Evolutionary conservation across 2,888 invertebrate species (phyloP).

Genomic region (Trachelus iudaicus): DNA sequence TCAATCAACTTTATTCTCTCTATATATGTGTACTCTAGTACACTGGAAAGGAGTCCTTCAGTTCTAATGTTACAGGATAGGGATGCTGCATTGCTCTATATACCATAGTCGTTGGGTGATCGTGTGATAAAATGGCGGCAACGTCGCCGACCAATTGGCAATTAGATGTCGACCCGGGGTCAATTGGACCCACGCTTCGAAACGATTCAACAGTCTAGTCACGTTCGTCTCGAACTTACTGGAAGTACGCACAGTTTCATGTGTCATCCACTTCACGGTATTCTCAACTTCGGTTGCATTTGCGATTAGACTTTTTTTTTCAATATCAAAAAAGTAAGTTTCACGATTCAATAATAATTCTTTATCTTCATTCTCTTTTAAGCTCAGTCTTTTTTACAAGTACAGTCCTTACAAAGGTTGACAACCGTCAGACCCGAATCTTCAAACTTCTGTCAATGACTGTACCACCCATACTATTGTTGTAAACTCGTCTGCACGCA

Average conservation of each 20-base stretch:
- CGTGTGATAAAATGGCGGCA: constrained; percentile 34
- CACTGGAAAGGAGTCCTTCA: not conserved
- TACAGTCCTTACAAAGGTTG: not conserved
- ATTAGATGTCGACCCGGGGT: constrained; percentile 60
- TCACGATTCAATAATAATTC: not conserved
- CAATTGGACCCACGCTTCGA: constrained; percentile 61
- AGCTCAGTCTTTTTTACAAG: not conserved
- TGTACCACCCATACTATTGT: constrained; percentile 34
- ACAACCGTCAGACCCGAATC: not conserved
- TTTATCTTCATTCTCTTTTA: not conserved
- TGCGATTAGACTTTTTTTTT: not conserved
- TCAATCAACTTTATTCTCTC: not conserved
- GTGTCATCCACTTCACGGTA: not conserved
- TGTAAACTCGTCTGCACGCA: not conserved
- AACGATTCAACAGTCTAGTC: constrained; percentile 55
- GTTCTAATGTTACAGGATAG: not conserved
- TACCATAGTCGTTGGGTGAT: not conserved
- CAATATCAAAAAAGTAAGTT: not conserved
- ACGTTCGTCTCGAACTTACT: constrained; percentile 58
- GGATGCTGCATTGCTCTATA: not conserved
- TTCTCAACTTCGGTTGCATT: not conserved
- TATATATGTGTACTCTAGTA: not conserved
- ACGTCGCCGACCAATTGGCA: constrained; percentile 63
- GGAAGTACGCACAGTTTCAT: constrained; percentile 41
- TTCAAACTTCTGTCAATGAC: constrained; percentile 30